Conservation (phyloP, 2,113 vertebrate genomes). For the Cranoglanis bouderius region DNA sequence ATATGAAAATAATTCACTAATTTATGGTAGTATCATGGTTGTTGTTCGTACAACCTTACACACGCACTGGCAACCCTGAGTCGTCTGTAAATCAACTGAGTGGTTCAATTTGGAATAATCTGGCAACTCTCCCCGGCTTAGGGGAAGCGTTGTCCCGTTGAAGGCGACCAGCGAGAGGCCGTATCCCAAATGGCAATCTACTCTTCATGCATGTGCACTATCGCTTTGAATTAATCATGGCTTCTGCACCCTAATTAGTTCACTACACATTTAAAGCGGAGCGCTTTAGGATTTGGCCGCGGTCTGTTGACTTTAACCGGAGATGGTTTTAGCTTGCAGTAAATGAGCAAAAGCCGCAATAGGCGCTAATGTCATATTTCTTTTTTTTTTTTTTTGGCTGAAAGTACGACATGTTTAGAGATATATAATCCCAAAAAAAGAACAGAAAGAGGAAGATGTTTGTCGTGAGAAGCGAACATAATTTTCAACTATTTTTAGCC, state of each 20-base stretch:
- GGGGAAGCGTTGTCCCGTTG: not conserved
- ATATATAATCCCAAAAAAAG: no score
- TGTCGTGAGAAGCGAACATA: not conserved
- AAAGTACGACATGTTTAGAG: not conserved
- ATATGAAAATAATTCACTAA: not conserved
- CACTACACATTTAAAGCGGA: not conserved
- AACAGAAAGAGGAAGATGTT: no score
- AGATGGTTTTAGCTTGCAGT: not conserved
- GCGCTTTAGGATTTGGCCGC: not conserved
- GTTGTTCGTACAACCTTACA: not conserved
- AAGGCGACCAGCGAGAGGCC: not conserved
- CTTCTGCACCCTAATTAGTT: not conserved
- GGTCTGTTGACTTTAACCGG: conserved; percentile 15
- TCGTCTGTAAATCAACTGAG: no score
- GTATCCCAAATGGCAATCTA: not conserved
- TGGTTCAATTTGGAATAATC: not conserved
- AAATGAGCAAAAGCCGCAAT: not conserved
- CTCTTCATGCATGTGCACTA: not conserved
- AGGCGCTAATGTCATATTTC: not conserved
- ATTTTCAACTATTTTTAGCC: not conserved
- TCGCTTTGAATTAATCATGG: not conserved
- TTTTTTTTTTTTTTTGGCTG: no score
- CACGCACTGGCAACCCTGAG: not conserved
- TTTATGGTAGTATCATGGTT: no score
- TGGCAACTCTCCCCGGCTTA: not conserved